Conservation (phyloP, 53 echinoderm and acorn worm species). For the Paracentrotus lividus region DNA sequence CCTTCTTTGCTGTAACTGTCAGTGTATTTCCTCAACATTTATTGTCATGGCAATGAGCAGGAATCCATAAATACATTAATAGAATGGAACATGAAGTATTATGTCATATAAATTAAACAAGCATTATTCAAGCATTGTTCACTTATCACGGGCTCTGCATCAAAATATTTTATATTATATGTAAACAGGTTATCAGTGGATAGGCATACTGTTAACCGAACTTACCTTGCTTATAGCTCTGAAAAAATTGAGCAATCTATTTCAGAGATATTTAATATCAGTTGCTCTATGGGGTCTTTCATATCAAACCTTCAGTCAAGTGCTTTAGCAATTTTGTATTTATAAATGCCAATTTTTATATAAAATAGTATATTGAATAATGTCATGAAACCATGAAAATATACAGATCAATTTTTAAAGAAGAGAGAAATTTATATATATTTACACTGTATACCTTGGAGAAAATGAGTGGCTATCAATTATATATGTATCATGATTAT, state of each 20-base stretch:
- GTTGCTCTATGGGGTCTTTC: conserved; percentile 39
- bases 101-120: background rate
- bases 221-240: background rate
- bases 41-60: conserved; percentile 1
- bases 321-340: conserved; percentile 44
- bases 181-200: background rate
- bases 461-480: conserved; percentile 51
- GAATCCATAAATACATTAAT: background rate
- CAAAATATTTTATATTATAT: background rate
- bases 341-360: conserved; percentile 21
- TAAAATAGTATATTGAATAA: conserved; percentile 6
- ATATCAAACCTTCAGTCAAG: background rate
- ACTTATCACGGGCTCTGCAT: background rate
- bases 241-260: background rate
- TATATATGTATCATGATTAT: conserved; percentile 22
- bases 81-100: background rate
- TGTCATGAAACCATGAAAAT: background rate
- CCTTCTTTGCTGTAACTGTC: background rate
- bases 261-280: background rate
- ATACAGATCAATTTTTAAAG: conserved; percentile 33
- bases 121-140: background rate
- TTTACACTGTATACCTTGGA: conserved; percentile 54
- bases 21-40: background rate
- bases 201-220: background rate
- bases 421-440: conserved; percentile 37